Percentiles rank a stretch among this genome's conserved stretches.
These are phyloP conservation scores for Istiophorus platypterus DNA, from an alignment of 2,113 vertebrate genomes.

Conservation along the genomic window DNA sequence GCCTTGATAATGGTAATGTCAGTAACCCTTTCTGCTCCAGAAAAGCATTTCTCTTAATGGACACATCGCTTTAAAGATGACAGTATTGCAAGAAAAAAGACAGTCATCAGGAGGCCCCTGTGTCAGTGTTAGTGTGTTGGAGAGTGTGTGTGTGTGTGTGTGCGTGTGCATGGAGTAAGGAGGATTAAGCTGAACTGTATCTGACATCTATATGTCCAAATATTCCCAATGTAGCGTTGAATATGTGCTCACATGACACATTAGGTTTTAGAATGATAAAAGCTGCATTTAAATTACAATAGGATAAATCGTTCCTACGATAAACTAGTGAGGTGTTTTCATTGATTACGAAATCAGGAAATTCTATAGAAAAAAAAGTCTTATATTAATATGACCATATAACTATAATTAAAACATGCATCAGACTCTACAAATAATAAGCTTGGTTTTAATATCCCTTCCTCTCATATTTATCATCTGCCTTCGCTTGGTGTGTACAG, in stretches of 20 bases:
- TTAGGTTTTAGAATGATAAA: slow-evolving; percentile 30
- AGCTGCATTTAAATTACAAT: slow-evolving; percentile 32
- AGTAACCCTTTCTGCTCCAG: slow-evolving; percentile 91
- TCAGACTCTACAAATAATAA: slow-evolving; percentile 83
- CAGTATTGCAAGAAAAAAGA: slow-evolving; percentile 91
- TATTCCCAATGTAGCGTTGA: slow-evolving; percentile 24
- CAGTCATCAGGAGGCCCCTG: slow-evolving; percentile 88
- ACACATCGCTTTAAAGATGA: slow-evolving; percentile 94
- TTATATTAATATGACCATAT: slow-evolving; percentile 60
- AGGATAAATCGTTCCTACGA: neutral
- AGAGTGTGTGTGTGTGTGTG: slow-evolving; percentile 22
- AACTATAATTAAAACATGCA: slow-evolving; percentile 83
- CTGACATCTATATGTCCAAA: slow-evolving; percentile 66
- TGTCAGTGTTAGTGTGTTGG: slow-evolving; percentile 24
- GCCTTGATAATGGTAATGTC: slow-evolving; percentile 97
- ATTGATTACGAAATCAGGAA: slow-evolving; percentile 56
- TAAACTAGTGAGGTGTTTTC: slow-evolving; percentile 26
- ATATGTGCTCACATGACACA: slow-evolving; percentile 6
- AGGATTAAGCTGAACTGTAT: slow-evolving; percentile 61
- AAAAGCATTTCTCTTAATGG: slow-evolving; percentile 91
- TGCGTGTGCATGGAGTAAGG: neutral
- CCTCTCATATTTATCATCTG: slow-evolving; percentile 75
- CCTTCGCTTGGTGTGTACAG: slow-evolving; percentile 72
- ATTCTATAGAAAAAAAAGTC: slow-evolving; percentile 16
- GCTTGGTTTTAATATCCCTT: slow-evolving; percentile 82